phyloP scores from a whole-genome alignment of 2,888 invertebrate genomes.

The Drosophila kuntzei region DNA sequence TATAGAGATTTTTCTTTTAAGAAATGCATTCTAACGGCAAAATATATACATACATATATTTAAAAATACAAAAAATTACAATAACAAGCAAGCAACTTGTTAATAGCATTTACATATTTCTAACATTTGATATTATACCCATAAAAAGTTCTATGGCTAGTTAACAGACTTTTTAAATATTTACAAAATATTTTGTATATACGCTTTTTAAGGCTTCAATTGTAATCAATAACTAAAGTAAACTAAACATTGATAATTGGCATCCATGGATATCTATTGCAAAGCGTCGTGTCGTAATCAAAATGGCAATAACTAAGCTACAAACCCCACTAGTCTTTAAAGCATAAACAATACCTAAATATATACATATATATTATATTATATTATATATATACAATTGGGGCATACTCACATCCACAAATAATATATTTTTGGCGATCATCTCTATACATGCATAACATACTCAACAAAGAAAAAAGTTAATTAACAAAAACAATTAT shows the following conservation, averaged over 20 bases:
- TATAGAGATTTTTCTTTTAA: slow-evolving; percentile 44
- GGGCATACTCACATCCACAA: slow-evolving; percentile 23
- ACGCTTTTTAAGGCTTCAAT: slow-evolving; percentile 78
- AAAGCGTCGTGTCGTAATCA: slow-evolving; percentile 51
- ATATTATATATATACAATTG: slow-evolving; percentile 27
- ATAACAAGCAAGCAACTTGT: slow-evolving; percentile 43
- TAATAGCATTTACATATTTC: slow-evolving; percentile 55
- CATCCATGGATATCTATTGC: slow-evolving; percentile 32
- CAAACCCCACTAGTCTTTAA: slow-evolving; percentile 64
- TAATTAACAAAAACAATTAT: slow-evolving; percentile 71
- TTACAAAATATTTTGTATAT: slow-evolving; percentile 81
- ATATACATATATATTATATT: slow-evolving; percentile 41
- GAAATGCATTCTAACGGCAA: slow-evolving; percentile 26
- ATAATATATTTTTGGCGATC: slow-evolving; percentile 74
- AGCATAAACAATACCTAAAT: slow-evolving; percentile 32
- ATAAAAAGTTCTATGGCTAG: slow-evolving; percentile 55
- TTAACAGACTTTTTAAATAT: slow-evolving; percentile 77
- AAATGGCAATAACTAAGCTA: slow-evolving; percentile 76
- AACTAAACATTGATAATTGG: slow-evolving; percentile 17
- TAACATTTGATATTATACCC: slow-evolving; percentile 42
- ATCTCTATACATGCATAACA: slow-evolving; percentile 55
- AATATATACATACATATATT: slow-evolving; percentile 15
- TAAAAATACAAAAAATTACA: no score
- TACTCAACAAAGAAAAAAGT: slow-evolving; percentile 38
- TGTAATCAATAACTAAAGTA: slow-evolving; percentile 43